These are phyloP conservation scores for Porites lobata DNA, from an alignment of 92 coral and sea anemone species.

Conservation along the genomic window DNA sequence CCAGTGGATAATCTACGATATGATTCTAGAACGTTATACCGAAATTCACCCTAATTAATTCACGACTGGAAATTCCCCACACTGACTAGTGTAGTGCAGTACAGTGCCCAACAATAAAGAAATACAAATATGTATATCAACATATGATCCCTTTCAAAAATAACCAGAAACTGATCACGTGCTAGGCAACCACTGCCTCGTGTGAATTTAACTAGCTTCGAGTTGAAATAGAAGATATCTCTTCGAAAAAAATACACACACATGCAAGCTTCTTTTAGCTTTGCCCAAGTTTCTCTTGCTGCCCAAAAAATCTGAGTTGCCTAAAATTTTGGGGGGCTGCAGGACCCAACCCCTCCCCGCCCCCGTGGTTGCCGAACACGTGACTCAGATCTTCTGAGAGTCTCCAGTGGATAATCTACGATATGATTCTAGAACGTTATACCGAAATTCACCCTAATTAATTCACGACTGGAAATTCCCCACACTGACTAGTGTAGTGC, in stretches of 20 bases:
- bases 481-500: constrained; percentile 14
- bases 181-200: neutral
- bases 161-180: too few species aligned
- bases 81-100: constrained; percentile 14
- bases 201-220: neutral
- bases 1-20: neutral
- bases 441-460: constrained; percentile 20
- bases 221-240: too few species aligned
- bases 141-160: constrained; percentile 7
- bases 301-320: too few species aligned
- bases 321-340: too few species aligned
- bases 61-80: constrained; percentile 14
- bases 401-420: neutral
- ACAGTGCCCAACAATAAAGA: constrained; percentile 26
- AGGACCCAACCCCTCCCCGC: too few species aligned
- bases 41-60: constrained; percentile 24
- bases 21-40: constrained; percentile 27
- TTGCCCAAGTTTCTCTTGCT: too few species aligned
- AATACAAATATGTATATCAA: constrained; percentile 7
- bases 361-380: constrained; percentile 27
- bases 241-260: too few species aligned
- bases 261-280: too few species aligned
- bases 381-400: constrained; percentile 26
- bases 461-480: constrained; percentile 20
- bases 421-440: constrained; percentile 22